These are phyloP conservation scores for Odontomachus brunneus DNA, from an alignment of 1,140 invertebrate species.

Conservation along the genomic window DNA sequence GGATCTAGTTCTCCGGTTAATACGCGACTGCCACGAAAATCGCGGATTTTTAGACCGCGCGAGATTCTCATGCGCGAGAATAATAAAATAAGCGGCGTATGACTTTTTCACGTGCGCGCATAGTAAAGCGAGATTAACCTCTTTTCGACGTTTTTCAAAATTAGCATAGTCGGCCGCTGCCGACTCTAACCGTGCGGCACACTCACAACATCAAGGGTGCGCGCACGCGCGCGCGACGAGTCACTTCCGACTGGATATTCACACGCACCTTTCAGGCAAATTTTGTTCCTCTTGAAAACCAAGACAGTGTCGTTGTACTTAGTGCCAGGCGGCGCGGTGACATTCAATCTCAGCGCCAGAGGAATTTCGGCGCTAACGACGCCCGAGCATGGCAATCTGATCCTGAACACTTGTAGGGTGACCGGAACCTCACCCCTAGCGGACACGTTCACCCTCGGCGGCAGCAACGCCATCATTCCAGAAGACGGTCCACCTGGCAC, in stretches of 20 bases:
- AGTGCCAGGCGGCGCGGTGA: conserved; percentile 88
- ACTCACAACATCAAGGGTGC: neutral
- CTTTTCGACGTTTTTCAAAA: conserved; percentile 6
- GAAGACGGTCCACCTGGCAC: conserved; percentile 77
- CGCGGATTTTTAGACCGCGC: conserved; percentile 13
- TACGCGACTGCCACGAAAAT: conserved; percentile 33
- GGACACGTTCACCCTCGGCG: conserved; percentile 93
- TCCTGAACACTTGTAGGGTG: conserved; percentile 91
- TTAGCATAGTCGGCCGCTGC: conserved; percentile 6
- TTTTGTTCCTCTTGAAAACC: conserved; percentile 94
- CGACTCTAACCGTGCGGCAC: neutral
- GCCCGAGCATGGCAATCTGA: conserved; percentile 92
- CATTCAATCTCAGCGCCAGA: conserved; percentile 91
- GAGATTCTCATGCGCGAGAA: conserved; percentile 37
- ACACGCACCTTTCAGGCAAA: conserved; percentile 92
- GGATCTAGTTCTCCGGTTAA: conserved; percentile 38
- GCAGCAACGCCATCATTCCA: conserved; percentile 87
- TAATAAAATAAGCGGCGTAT: conserved; percentile 1
- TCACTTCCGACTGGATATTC: neutral
- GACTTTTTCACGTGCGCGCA: neutral
- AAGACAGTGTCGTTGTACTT: conserved; percentile 90
- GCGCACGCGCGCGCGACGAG: neutral
- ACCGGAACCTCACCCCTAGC: conserved; percentile 91
- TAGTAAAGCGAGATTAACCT: conserved; percentile 20
- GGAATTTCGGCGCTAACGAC: conserved; percentile 90